Conservation (phyloP, 2,888 invertebrate species). For the Alentia gelatinosa region DNA sequence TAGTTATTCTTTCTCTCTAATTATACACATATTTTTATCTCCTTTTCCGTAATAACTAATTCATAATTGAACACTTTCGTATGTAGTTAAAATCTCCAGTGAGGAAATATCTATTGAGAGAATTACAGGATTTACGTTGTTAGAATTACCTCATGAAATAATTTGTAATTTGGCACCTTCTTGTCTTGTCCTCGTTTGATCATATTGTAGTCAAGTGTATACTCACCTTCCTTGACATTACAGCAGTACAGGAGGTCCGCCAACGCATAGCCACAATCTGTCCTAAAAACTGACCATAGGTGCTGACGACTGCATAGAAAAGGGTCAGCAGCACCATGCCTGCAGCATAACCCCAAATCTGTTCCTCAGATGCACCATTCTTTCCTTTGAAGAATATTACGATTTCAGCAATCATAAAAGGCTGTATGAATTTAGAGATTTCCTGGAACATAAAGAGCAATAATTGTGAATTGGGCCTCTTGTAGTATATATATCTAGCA, state of each 20-base stretch:
- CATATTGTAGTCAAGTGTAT: background rate
- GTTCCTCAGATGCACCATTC: background rate
- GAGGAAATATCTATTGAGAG: no score
- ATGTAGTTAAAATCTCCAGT: no score
- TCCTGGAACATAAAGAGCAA: conserved; percentile 6
- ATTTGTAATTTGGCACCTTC: no score
- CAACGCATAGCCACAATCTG: conserved; percentile 8
- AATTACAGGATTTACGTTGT: no score
- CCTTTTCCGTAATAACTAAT: no score
- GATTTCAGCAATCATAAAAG: background rate
- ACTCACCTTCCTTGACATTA: conserved; percentile 17
- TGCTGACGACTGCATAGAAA: background rate
- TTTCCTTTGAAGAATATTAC: background rate
- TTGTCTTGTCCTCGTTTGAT: no score
- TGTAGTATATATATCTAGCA: no score
- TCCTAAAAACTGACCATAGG: conserved; percentile 14
- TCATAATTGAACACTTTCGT: no score
- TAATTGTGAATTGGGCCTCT: no score
- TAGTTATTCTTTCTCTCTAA: no score
- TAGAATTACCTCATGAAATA: no score
- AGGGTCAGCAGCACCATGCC: conserved; percentile 22
- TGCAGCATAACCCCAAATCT: conserved; percentile 1
- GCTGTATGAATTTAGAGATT: conserved; percentile 14
- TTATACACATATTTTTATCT: no score
- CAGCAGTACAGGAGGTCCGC: background rate